These are phyloP conservation scores for Poecilia wingei DNA, from an alignment of 2,797 vertebrate species.

Conservation along the genomic window DNA sequence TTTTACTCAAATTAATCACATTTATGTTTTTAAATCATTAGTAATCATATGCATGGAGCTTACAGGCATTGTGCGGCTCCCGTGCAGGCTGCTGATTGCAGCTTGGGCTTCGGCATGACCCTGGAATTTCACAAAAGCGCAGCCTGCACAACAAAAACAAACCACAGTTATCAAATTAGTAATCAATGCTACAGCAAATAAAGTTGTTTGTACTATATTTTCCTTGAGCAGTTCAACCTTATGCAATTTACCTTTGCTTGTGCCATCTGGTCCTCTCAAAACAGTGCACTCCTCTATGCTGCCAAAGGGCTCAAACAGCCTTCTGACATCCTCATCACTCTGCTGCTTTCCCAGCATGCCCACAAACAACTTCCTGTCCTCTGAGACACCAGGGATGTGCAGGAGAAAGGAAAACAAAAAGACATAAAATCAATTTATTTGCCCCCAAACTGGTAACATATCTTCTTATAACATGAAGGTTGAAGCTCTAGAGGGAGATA, in stretches of 20 bases:
- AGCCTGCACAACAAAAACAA: conserved; percentile 76
- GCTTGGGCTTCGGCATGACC: conserved; percentile 91
- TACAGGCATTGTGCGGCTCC: conserved; percentile 91
- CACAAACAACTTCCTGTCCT: conserved; percentile 95
- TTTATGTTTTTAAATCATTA: conserved; percentile 19
- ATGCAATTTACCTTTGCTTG: conserved; percentile 88
- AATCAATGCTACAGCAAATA: conserved; percentile 1
- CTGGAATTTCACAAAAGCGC: conserved; percentile 95
- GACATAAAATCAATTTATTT: conserved; percentile 22
- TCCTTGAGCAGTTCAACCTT: not conserved
- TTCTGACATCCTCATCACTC: conserved; percentile 91
- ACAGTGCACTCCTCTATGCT: conserved; percentile 94
- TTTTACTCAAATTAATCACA: not conserved
- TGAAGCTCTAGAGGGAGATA: not conserved
- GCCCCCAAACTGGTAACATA: not conserved
- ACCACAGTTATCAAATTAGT: conserved; percentile 14
- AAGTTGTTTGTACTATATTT: not conserved
- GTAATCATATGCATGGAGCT: conserved; percentile 48
- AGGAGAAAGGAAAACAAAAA: conserved; percentile 14
- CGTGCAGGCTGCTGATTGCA: conserved; percentile 91
- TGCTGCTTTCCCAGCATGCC: conserved; percentile 96
- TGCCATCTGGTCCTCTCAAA: conserved; percentile 90
- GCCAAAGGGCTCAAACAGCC: conserved; percentile 92
- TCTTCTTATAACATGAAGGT: not conserved
- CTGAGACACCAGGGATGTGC: conserved; percentile 60